A percentile compares a stretch with the other conserved stretches of the same genome.
Evolutionary conservation across 1,140 invertebrate genomes (phyloP).

Genomic region (Drosophila chauvacae): DNA sequence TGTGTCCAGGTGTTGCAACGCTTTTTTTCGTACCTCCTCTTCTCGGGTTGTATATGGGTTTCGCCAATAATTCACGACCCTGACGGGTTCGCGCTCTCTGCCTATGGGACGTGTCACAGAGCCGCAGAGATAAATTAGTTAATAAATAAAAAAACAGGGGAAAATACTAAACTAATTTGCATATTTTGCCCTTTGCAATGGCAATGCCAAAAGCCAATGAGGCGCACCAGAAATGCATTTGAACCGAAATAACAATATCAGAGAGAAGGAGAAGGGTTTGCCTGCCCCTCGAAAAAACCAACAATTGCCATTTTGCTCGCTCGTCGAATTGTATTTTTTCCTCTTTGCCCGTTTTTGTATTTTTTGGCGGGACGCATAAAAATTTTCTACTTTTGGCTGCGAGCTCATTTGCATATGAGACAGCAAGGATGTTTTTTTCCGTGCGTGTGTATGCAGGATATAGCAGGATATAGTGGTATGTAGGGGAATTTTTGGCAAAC

Average conservation of each 20-base stretch:
- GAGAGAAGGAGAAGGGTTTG: not conserved
- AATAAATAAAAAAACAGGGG: slow-evolving; percentile 70
- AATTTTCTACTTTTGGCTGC: slow-evolving; percentile 56
- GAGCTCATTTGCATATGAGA: slow-evolving; percentile 76
- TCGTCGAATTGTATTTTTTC: slow-evolving; percentile 45
- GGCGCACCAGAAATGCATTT: slow-evolving; percentile 80
- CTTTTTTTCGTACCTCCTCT: slow-evolving; percentile 55
- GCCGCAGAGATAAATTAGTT: slow-evolving; percentile 80
- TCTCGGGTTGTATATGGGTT: slow-evolving; percentile 13
- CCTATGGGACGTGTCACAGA: slow-evolving; percentile 72
- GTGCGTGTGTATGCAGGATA: slow-evolving; percentile 34
- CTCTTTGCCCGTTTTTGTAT: not conserved
- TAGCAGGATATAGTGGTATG: slow-evolving; percentile 30
- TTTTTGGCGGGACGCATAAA: slow-evolving; percentile 66
- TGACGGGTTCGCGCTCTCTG: slow-evolving; percentile 53
- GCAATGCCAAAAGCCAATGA: slow-evolving; percentile 76
- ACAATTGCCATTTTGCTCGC: slow-evolving; percentile 65
- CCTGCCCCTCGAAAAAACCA: slow-evolving; percentile 24
- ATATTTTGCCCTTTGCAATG: slow-evolving; percentile 75
- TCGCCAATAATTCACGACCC: slow-evolving; percentile 79
- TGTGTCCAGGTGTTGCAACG: slow-evolving; percentile 78
- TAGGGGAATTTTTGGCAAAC: slow-evolving; percentile 78
- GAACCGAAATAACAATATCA: slow-evolving; percentile 34
- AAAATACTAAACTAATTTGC: slow-evolving; percentile 77
- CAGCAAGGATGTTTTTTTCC: slow-evolving; percentile 40